Percentiles rank a stretch among this genome's conserved stretches.
Evolutionary conservation across 2,888 invertebrate species (phyloP).

Genomic region (Trileptium ribeirensis): DNA sequence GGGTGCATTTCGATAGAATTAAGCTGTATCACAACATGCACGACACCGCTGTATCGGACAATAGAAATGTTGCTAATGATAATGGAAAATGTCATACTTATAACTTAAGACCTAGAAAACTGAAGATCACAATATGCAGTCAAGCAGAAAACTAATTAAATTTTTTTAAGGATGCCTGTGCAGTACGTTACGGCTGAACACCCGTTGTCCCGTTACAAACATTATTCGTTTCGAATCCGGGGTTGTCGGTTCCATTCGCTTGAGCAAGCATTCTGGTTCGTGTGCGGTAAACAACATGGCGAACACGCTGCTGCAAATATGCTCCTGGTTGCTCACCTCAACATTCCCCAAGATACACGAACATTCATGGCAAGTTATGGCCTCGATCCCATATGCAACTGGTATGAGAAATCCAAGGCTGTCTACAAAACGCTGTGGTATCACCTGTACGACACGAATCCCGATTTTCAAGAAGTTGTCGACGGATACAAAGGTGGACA

Average conservation of each 20-base stretch:
- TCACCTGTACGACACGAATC: background rate
- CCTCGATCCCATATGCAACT: background rate
- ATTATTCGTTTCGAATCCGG: background rate
- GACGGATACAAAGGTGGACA: background rate
- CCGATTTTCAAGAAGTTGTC: background rate
- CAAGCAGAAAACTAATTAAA: no score
- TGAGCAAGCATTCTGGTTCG: background rate
- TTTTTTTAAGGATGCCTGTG: no score
- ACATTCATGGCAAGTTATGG: background rate
- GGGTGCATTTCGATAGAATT: background rate
- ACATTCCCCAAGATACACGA: background rate
- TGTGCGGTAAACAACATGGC: background rate
- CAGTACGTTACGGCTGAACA: background rate
- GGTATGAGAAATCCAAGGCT: background rate
- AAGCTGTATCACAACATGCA: background rate
- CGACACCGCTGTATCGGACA: no score
- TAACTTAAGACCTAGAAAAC: background rate
- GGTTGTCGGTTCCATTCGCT: background rate
- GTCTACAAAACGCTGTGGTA: background rate
- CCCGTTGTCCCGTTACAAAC: background rate
- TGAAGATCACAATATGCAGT: background rate
- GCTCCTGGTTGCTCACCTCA: background rate
- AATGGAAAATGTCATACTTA: background rate
- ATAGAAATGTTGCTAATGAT: background rate
- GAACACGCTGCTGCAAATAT: background rate